Conservation (phyloP, 2,888 invertebrate genomes). For the Timema cristinae region DNA sequence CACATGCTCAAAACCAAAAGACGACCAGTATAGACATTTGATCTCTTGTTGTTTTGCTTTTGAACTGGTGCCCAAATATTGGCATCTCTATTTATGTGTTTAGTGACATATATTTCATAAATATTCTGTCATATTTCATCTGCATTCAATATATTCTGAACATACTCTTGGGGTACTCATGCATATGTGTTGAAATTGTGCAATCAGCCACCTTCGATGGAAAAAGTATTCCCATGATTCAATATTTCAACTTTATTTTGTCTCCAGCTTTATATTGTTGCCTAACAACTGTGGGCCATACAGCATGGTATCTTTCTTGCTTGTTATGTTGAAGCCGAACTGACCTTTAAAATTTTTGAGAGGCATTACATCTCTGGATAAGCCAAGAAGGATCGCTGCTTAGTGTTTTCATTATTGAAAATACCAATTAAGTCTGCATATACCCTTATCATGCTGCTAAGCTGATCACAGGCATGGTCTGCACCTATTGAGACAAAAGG, state of each 20-base stretch:
- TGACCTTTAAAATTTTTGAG: not conserved
- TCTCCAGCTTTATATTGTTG: not conserved
- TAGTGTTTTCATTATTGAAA: conserved; percentile 3
- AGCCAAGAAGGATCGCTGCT: not conserved
- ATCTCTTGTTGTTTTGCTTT: not conserved
- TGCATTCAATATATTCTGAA: conserved; percentile 3
- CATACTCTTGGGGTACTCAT: conserved; percentile 7
- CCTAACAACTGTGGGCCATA: not conserved
- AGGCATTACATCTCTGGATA: not conserved
- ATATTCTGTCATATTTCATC: not conserved
- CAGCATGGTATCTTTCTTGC: not conserved
- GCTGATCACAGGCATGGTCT: not conserved
- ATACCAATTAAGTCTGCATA: not conserved
- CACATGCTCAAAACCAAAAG: not conserved
- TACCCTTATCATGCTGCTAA: not conserved
- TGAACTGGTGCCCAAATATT: conserved; percentile 8
- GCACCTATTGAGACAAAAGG: not conserved
- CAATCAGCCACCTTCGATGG: not conserved
- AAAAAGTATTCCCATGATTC: not conserved
- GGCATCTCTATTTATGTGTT: not conserved
- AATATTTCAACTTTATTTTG: not conserved
- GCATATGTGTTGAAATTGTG: too few relatives aligned
- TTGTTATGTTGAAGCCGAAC: not conserved
- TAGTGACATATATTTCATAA: not conserved
- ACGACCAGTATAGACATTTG: not conserved